Conservation (phyloP, 2,797 vertebrate species). For the Macrochelys suwanniensis region DNA sequence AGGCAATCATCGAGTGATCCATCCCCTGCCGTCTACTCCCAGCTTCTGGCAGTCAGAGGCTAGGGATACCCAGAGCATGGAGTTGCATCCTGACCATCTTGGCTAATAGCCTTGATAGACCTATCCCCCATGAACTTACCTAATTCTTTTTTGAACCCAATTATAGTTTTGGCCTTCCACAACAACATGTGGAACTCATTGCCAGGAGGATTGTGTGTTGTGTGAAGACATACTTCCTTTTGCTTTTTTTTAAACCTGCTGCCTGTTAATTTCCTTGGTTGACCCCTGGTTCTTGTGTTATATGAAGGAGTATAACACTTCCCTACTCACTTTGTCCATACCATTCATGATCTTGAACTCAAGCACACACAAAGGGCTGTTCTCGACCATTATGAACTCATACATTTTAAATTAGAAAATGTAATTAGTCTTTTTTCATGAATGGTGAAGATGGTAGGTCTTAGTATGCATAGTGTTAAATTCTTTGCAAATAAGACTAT, state of each 20-base stretch:
- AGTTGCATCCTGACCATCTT: background rate
- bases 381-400: constrained; percentile 48
- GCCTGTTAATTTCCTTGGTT: background rate
- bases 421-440: constrained; percentile 40
- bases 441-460: constrained; percentile 24
- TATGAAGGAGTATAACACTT: background rate
- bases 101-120: background rate
- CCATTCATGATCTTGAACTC: background rate
- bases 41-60: background rate
- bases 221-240: background rate
- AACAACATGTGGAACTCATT: background rate
- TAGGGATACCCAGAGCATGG: no score
- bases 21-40: background rate
- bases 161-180: background rate
- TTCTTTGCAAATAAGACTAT: constrained; percentile 40
- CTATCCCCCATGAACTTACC: background rate
- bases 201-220: background rate
- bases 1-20: background rate
- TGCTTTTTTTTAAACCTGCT: background rate
- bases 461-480: constrained; percentile 43
- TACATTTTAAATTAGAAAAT: constrained; percentile 60
- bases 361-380: constrained; percentile 20
- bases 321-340: background rate
- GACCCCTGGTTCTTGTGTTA: background rate
- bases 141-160: background rate